Evolutionary conservation across 1,140 invertebrate species (phyloP).

Genomic region (Bilobella aurantiaca): DNA sequence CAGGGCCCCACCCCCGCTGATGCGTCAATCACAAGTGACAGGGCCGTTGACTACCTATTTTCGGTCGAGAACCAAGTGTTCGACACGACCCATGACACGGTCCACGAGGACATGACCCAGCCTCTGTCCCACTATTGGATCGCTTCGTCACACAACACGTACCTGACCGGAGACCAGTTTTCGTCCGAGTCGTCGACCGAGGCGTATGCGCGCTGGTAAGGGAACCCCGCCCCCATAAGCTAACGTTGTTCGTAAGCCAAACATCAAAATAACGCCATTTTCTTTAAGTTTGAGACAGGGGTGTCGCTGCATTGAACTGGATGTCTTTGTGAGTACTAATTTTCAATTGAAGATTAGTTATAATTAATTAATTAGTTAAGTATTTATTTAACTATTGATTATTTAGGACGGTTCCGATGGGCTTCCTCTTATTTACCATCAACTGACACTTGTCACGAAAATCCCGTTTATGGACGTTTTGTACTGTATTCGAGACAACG

Average conservation of each 20-base stretch:
- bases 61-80: conserved; percentile 88
- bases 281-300: conserved; percentile 64
- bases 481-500: conserved; percentile 87
- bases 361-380: conserved; percentile 55
- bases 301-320: conserved; percentile 90
- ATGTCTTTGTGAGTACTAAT: conserved; percentile 3
- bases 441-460: conserved; percentile 91
- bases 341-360: background rate
- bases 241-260: no score
- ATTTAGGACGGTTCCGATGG: conserved; percentile 87
- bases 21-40: conserved; percentile 14
- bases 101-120: conserved; percentile 84
- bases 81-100: conserved; percentile 59
- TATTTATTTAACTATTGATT: no score
- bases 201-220: conserved; percentile 65
- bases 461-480: conserved; percentile 93
- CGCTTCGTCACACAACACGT: conserved; percentile 95
- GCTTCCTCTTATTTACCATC: conserved; percentile 88
- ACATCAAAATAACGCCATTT: background rate
- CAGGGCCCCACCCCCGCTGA: background rate
- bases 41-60: conserved; percentile 70
- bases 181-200: conserved; percentile 90
- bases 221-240: no score
- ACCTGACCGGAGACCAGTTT: conserved; percentile 94
- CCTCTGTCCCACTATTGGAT: conserved; percentile 94